Base-by-base conservation (phyloP, 2,113 vertebrate species). In the Pollimyrus isidori region DNA sequence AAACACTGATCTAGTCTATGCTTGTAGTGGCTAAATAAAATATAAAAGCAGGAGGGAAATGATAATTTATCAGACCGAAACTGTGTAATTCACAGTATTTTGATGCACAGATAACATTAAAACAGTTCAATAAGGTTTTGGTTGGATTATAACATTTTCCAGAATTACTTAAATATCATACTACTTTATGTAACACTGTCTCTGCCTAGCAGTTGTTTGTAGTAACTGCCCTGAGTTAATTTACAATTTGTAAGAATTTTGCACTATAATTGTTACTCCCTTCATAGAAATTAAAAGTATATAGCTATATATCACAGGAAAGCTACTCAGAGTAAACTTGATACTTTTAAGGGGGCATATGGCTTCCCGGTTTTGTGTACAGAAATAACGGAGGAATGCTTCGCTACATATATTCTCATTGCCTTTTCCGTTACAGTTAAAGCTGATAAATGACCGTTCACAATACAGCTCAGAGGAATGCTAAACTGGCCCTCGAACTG, bases 151-250 rank as follows among this genome's bases (percentile, higher is more conserved):
- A 95, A 93, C 89, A 93, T 93, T 10, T 96, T 93, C 92, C 94
- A 94, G 89, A 93, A 92, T 95, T 95, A 96, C 92, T 94, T 93
- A 94, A 95, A 89, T 95, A 94, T 94, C 93, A 95, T 96, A 95
- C 94, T 95, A 93, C 94, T 96, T 95, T 91, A 91, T 95, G 94
- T 95, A 53, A 53, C 15, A 52, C 69, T 92, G 93, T 95, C 92
- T 96, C 95, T 95, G 94, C 96, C 94, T 95, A 96, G 96, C 96
- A 96, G 96, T 96, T 97, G 91, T 92, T 93, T 93, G 94, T 93
- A 94, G 92, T 93, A 95, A 97, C 96, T 96, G 95, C 95, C 96
- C 96, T 97, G 96, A 96, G 95, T 96, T 95, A 93, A 94, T 94
- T 94, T 93, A 92, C 39, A 84, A 92, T 93, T 93, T 94, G 94